Base-by-base conservation (phyloP, 2,113 vertebrate species). In the Oreochromis spilurus region DNA sequence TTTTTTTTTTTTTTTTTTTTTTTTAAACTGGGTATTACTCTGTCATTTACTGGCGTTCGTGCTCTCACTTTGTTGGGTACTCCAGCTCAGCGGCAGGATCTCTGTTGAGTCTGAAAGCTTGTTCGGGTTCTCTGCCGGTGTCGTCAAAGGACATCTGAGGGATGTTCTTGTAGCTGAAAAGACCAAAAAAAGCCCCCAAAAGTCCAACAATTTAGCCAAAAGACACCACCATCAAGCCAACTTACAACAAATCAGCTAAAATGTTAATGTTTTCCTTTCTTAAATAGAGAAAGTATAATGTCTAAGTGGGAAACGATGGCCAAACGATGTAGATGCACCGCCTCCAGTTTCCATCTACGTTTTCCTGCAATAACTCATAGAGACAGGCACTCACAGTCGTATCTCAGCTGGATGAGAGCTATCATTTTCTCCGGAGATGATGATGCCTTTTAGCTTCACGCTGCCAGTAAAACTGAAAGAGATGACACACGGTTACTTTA, bases 71-170 rank as follows among this genome's bases (percentile, higher is more conserved):
- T 72, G 98, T 99, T 34, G 98, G 97, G 85, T 99, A 99, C 84
- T 99, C 99, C 91, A 99, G 96, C 90, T 98, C 96, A 72, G 98
- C 99, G 0, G 14, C 17, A 0, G 96, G 94, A 70, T 99, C 99
- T 90, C 95, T 95, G 95, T 98, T 99, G 88, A 99, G 96, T 88
- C 97, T 97, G 93, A 99, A 99, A 0, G 89, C 97, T 93, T 99
- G 98, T 21, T 99, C 99, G 1, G 98, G 96, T 60, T 99, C 98
- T 94, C 97, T 96, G 93, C 96, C 97, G 3, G 97, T 91, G 53
- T 98, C 98, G 79, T 98, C 99, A 84, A 99, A 99, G 6, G 98
- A 99, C 98, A 99, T 99, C 86, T 99, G 98, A 85, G 98, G 97
- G 93, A 99, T 96, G 93, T 99, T 99, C 95, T 97, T 99, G 94